A percentile compares a stretch with the other conserved stretches of the same genome.
Conservation (phyloP, 2,113 vertebrate species). For the Perca schrenkii region DNA sequence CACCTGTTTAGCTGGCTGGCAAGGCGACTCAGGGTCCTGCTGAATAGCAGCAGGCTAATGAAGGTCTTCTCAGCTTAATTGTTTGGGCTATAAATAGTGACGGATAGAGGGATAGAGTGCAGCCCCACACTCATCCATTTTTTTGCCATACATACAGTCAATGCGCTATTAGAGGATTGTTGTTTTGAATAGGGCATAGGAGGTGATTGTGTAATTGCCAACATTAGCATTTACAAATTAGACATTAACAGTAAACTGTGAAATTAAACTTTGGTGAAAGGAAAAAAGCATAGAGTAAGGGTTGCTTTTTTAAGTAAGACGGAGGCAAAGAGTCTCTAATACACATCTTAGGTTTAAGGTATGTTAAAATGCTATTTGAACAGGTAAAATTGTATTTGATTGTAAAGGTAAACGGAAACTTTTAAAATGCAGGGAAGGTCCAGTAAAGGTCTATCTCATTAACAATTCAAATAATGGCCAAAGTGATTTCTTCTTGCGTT, state of each 20-base stretch:
- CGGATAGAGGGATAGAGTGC: slow-evolving; percentile 59
- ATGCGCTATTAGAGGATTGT: slow-evolving; percentile 59
- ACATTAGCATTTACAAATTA: slow-evolving; percentile 66
- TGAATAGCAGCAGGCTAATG: slow-evolving; percentile 86
- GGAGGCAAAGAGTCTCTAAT: not conserved
- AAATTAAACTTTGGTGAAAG: slow-evolving; percentile 45
- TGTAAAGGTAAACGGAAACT: slow-evolving; percentile 45
- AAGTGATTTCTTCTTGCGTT: slow-evolving; percentile 50
- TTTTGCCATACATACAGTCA: slow-evolving; percentile 51
- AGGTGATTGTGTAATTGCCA: slow-evolving; percentile 57
- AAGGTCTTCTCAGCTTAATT: slow-evolving; percentile 86
- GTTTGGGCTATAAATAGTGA: slow-evolving; percentile 86
- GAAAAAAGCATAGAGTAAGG: slow-evolving; percentile 5
- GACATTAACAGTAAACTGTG: slow-evolving; percentile 55
- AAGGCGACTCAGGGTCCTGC: slow-evolving; percentile 80
- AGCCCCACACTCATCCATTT: slow-evolving; percentile 49
- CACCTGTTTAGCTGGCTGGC: slow-evolving; percentile 86
- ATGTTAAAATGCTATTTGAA: slow-evolving; percentile 23
- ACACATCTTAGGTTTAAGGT: slow-evolving; percentile 22
- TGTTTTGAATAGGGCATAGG: slow-evolving; percentile 66
- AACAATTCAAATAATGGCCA: slow-evolving; percentile 69
- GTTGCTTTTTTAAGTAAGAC: slow-evolving; percentile 14
- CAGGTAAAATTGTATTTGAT: slow-evolving; percentile 19
- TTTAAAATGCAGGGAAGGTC: slow-evolving; percentile 40
- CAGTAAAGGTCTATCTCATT: slow-evolving; percentile 58